Evolutionary conservation across 2,113 vertebrate species (phyloP).

Genomic region (Amphilophus citrinellus): DNA sequence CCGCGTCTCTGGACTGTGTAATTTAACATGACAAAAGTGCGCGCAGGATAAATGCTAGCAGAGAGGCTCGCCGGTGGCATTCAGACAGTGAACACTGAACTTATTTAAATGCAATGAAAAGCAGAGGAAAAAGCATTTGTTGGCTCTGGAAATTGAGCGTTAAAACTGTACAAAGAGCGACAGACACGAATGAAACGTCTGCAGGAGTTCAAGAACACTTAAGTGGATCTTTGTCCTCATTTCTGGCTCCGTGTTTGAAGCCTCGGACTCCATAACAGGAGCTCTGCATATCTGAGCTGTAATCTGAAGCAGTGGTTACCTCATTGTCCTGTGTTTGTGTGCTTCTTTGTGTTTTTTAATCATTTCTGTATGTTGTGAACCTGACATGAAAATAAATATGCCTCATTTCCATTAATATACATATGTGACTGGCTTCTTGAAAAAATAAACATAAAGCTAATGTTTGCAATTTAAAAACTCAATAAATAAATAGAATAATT

Average conservation of each 20-base stretch:
- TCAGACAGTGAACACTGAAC: neutral
- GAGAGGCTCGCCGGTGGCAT: neutral
- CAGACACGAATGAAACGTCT: neutral
- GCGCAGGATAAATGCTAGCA: neutral
- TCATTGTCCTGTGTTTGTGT: neutral
- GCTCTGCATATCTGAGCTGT: neutral
- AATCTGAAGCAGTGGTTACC: neutral
- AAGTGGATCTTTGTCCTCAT: neutral
- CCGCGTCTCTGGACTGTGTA: constrained; percentile 16
- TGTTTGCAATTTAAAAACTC: too few relatives aligned
- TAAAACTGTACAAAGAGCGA: neutral
- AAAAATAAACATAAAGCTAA: neutral
- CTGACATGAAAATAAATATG: neutral
- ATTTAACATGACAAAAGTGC: constrained; percentile 22
- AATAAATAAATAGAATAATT: neutral
- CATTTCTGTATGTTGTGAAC: neutral
- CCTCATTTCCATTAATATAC: neutral
- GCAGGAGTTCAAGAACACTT: neutral
- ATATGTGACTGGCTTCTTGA: neutral
- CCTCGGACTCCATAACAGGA: neutral
- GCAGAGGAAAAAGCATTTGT: neutral
- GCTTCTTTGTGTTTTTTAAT: neutral
- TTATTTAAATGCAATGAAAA: constrained; percentile 23
- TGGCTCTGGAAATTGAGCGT: neutral
- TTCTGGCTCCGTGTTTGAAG: neutral